These are phyloP conservation scores for Drosophila mercatorum DNA, from an alignment of 2,888 invertebrate species.

Conservation along the genomic window DNA sequence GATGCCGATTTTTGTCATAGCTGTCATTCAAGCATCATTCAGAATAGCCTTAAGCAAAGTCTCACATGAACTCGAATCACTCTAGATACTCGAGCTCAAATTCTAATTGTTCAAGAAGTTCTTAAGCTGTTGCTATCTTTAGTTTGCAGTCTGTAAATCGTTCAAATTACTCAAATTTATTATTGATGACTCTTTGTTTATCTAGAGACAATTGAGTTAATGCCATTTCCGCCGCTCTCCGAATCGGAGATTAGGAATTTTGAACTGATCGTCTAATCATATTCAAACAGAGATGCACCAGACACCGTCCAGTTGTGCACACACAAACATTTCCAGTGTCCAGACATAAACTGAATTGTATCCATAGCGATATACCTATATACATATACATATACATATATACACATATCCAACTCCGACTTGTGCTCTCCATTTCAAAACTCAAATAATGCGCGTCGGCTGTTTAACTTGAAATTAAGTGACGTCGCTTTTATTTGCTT, in stretches of 20 bases:
- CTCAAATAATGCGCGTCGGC: slow-evolving; percentile 78
- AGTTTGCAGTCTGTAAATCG: not conserved
- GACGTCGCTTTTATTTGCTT: slow-evolving; percentile 74
- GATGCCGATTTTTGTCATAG: too few species aligned
- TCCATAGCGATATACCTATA: slow-evolving; percentile 4
- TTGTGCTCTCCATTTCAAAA: slow-evolving; percentile 78
- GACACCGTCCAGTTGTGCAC: slow-evolving; percentile 49
- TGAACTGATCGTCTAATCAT: slow-evolving; percentile 47
- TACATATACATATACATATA: not conserved
- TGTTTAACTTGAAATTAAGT: slow-evolving; percentile 78
- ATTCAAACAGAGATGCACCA: slow-evolving; percentile 38
- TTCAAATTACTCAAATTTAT: slow-evolving; percentile 3
- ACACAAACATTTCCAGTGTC: slow-evolving; percentile 34
- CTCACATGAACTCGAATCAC: not conserved
- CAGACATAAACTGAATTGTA: slow-evolving; percentile 1
- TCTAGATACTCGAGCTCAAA: not conserved
- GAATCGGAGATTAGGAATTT: slow-evolving; percentile 21
- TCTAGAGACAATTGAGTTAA: not conserved
- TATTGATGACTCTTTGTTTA: slow-evolving; percentile 5
- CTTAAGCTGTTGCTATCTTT: not conserved
- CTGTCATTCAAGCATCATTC: too few species aligned
- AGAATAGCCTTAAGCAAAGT: not conserved
- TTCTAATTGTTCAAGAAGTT: not conserved
- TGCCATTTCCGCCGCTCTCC: slow-evolving; percentile 7
- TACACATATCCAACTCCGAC: slow-evolving; percentile 48